phyloP scores from a whole-genome alignment of 2,797 vertebrate genomes.

The Naso thynnoides region DNA sequence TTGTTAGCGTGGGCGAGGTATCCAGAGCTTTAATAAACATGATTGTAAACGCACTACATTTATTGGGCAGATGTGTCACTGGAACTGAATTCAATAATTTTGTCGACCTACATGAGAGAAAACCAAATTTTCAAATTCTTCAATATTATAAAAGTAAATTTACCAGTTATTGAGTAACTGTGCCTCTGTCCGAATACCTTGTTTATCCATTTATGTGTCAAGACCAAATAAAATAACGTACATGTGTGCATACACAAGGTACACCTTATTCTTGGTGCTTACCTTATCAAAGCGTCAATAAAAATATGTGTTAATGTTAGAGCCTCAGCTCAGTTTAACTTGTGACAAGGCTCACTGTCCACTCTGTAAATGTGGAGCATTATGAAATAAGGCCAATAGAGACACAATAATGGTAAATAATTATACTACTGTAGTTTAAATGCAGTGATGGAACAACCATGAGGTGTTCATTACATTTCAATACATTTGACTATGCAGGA shows the following conservation, averaged over 20 bases:
- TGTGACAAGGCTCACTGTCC: constrained; percentile 40
- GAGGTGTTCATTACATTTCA: constrained; percentile 29
- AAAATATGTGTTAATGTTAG: constrained; percentile 16
- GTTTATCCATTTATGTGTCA: constrained; percentile 8
- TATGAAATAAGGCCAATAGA: neutral
- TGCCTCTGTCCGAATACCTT: constrained; percentile 5
- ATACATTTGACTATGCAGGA: constrained; percentile 53
- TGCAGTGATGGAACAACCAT: constrained; percentile 19
- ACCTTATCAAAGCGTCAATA: constrained; percentile 67
- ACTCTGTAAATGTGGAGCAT: constrained; percentile 26
- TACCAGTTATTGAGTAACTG: constrained; percentile 1
- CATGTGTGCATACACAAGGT: constrained; percentile 1
- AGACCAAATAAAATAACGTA: constrained; percentile 6
- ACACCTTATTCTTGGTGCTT: constrained; percentile 47
- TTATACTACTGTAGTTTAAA: neutral
- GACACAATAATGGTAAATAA: constrained; percentile 12
- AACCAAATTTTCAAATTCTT: constrained; percentile 5
- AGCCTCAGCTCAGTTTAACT: constrained; percentile 49
- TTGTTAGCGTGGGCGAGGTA: constrained; percentile 59
- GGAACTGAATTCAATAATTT: constrained; percentile 37
- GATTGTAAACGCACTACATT: constrained; percentile 27
- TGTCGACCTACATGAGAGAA: constrained; percentile 32
- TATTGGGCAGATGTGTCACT: constrained; percentile 43
- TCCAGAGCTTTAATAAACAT: constrained; percentile 56
- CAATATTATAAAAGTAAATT: neutral